These are phyloP conservation scores for Catamblyrhynchus diadema DNA, from an alignment of 2,797 vertebrate genomes.

Conservation along the genomic window DNA sequence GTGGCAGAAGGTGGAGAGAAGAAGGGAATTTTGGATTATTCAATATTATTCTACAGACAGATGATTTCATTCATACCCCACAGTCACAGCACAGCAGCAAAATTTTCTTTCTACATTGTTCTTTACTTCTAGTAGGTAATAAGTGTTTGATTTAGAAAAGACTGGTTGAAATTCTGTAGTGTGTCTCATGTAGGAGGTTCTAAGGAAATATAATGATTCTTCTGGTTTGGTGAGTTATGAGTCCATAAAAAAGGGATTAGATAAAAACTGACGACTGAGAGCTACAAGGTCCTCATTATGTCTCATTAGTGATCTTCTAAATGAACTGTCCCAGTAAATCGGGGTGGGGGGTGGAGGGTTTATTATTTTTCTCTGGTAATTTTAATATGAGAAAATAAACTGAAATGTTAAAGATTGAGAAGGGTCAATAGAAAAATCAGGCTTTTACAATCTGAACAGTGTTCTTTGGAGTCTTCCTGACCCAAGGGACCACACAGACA, in stretches of 20 bases:
- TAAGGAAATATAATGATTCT: background rate
- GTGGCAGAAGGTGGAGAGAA: background rate
- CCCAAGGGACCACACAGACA: background rate
- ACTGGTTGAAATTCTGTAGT: background rate
- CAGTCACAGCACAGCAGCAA: background rate
- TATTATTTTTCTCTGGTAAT: background rate
- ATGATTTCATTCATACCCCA: background rate
- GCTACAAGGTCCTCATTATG: background rate
- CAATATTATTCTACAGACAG: background rate
- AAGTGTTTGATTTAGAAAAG: background rate
- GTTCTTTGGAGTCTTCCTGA: background rate
- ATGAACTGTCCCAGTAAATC: background rate
- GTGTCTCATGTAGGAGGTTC: background rate
- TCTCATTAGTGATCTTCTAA: background rate
- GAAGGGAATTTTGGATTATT: background rate
- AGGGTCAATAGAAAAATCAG: background rate
- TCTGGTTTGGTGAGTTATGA: background rate
- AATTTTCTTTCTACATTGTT: background rate
- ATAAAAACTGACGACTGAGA: background rate
- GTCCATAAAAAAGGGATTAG: background rate
- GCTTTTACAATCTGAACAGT: fast-evolving
- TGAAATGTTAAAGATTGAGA: background rate
- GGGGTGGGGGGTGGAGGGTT: too few species aligned
- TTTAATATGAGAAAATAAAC: background rate
- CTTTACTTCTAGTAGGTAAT: background rate